A percentile compares a stretch with the other conserved stretches of the same genome.
These are phyloP conservation scores for Carettochelys insculpta DNA, from an alignment of 2,113 vertebrate species.

Conservation along the genomic window DNA sequence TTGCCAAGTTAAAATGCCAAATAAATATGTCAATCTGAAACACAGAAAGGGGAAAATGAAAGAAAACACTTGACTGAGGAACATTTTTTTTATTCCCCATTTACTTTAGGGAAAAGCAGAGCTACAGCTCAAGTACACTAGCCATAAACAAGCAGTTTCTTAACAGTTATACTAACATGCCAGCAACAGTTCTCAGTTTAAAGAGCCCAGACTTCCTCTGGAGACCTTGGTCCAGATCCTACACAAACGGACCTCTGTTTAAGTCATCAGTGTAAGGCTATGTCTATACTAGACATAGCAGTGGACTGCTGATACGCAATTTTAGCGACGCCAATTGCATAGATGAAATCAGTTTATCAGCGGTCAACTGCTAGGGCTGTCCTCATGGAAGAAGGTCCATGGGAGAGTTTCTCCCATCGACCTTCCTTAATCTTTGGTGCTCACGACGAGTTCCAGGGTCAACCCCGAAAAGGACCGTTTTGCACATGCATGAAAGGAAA, in stretches of 20 bases:
- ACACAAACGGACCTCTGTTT: rapidly evolving
- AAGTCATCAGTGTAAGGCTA: neutral
- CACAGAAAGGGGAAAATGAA: neutral
- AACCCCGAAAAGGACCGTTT: too few species aligned
- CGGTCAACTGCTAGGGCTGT: too few species aligned
- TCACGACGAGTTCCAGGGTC: too few species aligned
- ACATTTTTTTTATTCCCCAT: neutral
- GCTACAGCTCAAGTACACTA: rapidly evolving
- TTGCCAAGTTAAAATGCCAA: slow-evolving; percentile 15
- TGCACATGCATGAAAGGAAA: too few species aligned
- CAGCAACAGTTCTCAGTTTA: neutral
- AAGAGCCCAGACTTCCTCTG: rapidly evolving
- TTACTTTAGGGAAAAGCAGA: neutral
- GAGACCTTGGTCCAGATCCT: neutral
- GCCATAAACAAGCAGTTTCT: neutral
- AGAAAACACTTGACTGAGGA: neutral
- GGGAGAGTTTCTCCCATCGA: too few species aligned
- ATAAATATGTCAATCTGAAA: neutral
- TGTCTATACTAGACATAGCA: too few species aligned
- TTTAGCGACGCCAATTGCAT: too few species aligned
- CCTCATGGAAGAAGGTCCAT: too few species aligned
- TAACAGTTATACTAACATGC: neutral
- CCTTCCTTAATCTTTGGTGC: too few species aligned
- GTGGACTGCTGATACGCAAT: too few species aligned
- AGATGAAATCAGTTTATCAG: too few species aligned